Evolutionary conservation across 2,113 vertebrate genomes (phyloP).

Genomic region (Alaudala cheleensis): DNA sequence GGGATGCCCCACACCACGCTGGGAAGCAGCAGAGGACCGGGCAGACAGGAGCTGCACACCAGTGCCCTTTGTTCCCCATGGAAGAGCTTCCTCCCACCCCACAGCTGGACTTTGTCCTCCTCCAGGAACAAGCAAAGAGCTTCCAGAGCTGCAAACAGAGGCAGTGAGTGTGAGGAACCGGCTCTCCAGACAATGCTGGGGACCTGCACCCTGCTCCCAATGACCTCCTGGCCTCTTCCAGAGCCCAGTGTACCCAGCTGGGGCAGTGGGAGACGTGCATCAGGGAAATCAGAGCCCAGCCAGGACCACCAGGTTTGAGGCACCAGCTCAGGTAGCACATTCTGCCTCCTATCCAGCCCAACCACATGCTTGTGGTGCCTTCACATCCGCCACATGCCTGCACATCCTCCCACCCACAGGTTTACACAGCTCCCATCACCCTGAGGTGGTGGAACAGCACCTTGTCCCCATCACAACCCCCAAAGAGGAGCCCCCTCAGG

Average conservation of each 20-base stretch:
- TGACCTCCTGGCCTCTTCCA: background rate
- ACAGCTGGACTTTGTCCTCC: background rate
- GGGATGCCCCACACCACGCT: background rate
- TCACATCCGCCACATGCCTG: background rate
- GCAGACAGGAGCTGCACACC: accelerated
- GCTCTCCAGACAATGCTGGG: background rate
- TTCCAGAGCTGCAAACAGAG: background rate
- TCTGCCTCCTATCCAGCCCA: background rate
- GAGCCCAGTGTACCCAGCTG: too few species aligned
- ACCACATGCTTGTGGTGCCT: background rate
- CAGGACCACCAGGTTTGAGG: background rate
- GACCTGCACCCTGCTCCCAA: background rate
- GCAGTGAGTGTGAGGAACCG: accelerated
- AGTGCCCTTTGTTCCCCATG: background rate
- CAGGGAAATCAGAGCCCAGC: background rate
- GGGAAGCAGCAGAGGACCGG: accelerated
- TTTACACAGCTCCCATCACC: background rate
- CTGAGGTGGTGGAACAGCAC: background rate
- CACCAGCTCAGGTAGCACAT: background rate
- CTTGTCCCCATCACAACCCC: accelerated
- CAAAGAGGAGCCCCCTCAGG: accelerated
- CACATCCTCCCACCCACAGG: background rate
- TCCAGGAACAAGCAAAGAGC: background rate
- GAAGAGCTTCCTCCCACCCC: background rate
- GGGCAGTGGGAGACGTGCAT: background rate